phyloP scores from a whole-genome alignment of 2,113 vertebrate genomes.

The Myocastor coypus region DNA sequence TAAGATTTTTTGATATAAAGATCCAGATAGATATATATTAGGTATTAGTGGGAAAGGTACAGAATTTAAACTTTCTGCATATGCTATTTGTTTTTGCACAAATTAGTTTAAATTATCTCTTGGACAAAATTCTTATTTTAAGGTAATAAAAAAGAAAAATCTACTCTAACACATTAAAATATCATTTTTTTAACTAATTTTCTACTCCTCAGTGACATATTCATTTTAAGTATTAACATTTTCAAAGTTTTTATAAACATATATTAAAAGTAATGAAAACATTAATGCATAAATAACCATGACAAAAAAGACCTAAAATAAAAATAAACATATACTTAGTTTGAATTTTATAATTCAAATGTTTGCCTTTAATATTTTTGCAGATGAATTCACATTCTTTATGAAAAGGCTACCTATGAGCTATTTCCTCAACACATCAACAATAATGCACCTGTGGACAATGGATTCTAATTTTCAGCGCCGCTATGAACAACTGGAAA shows the following conservation, averaged over 20 bases:
- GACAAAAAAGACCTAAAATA: too few relatives aligned
- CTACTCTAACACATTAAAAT: background rate
- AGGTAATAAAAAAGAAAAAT: background rate
- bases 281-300: too few relatives aligned
- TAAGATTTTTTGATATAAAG: background rate
- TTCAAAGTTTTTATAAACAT: conserved; percentile 9
- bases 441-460: conserved; percentile 96
- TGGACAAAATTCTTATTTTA: background rate
- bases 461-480: conserved; percentile 95
- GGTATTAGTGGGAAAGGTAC: background rate
- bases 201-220: background rate
- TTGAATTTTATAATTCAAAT: conserved; percentile 1
- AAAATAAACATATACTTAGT: background rate
- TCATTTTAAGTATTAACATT: background rate
- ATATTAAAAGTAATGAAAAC: too few relatives aligned
- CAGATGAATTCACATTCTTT: conserved; percentile 98
- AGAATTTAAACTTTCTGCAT: background rate
- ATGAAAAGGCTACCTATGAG: conserved; percentile 94
- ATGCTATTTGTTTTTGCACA: background rate
- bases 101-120: background rate
- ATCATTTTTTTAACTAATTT: background rate
- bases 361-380: conserved; percentile 67
- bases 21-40: background rate
- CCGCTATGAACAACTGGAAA: conserved; percentile 95
- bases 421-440: conserved; percentile 95